Base-by-base conservation (phyloP, 2,113 vertebrate species). In the Camelus dromedarius region DNA sequence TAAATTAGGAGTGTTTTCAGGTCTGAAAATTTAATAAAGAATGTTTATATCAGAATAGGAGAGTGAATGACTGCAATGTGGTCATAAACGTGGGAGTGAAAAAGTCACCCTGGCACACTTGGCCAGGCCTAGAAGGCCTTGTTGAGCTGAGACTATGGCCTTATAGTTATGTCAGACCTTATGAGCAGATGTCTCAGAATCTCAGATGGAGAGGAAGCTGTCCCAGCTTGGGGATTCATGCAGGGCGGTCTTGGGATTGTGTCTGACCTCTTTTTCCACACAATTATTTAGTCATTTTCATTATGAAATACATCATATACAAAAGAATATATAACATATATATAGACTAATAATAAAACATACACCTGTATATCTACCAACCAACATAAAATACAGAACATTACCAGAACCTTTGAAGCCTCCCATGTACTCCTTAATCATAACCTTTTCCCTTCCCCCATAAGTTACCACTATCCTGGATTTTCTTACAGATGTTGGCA, bases 21-120 rank as follows among this genome's bases (percentile, higher is more conserved):
- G 18, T 73, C 73, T 92, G 58, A 89, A 94, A 85, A 38, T 75
- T 84, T 67, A 89, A 52, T 80, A 54, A 93, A 91, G 83, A 64
- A 26, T 58, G 3, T 58, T 83, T 42, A 20, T 30, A 66, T 73
- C 20, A 77, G 35, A 32, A 73, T 46, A 75, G 28, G n/a, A 72
- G 50, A 70, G 22, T 72, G 62, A 84, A 50, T 67, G n/a, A 24
- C 32, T 80, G 2, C 14, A 69, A 35, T 60, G 90, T 18, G 22
- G 32, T 93, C 46, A 62, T 69, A 86, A 62, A 26, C 9, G 24
- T 86, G n/a, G 11, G 19, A 76, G 18, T 73, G 54, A 67, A 96
- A 94, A 81, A 72, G 58, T 42, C 64, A 28, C 64, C 24, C 54
- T 50, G 20, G 24, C 14, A 69, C 8, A 54, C 24, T 14, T 54